These are phyloP conservation scores for Acleris sparsana DNA, from an alignment of 2,888 invertebrate species.

Conservation along the genomic window DNA sequence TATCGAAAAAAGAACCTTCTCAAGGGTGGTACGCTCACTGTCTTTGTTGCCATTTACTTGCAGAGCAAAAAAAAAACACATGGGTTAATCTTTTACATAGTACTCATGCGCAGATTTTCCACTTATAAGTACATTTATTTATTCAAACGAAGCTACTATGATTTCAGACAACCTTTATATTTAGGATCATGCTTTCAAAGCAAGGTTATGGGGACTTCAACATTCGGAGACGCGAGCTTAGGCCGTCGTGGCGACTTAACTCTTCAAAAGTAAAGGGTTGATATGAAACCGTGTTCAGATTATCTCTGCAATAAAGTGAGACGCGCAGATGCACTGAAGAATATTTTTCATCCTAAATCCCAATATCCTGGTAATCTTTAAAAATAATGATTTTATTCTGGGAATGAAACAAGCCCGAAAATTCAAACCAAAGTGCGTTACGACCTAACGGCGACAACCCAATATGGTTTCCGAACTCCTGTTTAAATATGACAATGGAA, in stretches of 20 bases:
- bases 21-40: constrained; percentile 43
- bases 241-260: too few species aligned
- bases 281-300: constrained; percentile 6
- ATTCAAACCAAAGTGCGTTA: constrained; percentile 4
- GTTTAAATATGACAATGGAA: constrained; percentile 36
- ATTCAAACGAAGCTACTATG: too few species aligned
- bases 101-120: too few species aligned
- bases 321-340: constrained; percentile 1
- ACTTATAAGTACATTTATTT: too few species aligned
- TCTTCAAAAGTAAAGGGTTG: too few species aligned
- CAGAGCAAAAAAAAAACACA: too few species aligned
- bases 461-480: constrained; percentile 33
- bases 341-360: background rate
- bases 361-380: too few species aligned
- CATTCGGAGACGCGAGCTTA: too few species aligned
- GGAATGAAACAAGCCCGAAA: background rate
- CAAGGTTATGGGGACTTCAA: too few species aligned
- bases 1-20: constrained; percentile 42
- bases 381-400: background rate
- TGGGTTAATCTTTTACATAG: too few species aligned
- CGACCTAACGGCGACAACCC: constrained; percentile 17
- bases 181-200: too few species aligned
- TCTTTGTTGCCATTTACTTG: background rate
- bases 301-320: constrained; percentile 14
- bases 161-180: too few species aligned